Conservation (phyloP, 2,797 vertebrate species). For the Cheirogaleus major region DNA sequence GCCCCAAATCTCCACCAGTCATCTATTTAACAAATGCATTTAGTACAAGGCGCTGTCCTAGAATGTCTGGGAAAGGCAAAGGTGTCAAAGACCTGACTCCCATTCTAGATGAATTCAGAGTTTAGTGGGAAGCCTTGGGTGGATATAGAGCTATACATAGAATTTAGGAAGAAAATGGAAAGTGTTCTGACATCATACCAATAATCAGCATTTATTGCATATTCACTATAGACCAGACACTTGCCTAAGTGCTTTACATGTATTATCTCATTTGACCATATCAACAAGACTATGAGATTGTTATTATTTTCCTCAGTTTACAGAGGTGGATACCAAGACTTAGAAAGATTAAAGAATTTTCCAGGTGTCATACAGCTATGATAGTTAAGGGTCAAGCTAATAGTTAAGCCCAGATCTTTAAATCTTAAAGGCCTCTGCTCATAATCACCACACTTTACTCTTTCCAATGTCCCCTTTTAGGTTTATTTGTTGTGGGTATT, state of each 20-base stretch:
- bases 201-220: not conserved
- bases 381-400: not conserved
- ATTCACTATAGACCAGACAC: not conserved
- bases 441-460: not conserved
- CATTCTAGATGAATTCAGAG: not conserved
- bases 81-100: not conserved
- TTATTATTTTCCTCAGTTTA: not conserved
- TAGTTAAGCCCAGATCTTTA: not conserved
- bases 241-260: not conserved
- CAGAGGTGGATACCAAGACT: not conserved
- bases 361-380: not conserved
- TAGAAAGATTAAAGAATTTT: not conserved
- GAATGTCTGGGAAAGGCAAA: not conserved
- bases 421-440: not conserved
- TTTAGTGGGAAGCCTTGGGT: not conserved
- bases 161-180: constrained; percentile 14
- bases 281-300: not conserved
- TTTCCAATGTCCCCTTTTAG: not conserved
- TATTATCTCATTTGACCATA: not conserved
- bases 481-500: not conserved
- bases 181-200: not conserved
- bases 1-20: not conserved
- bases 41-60: not conserved
- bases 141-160: not conserved
- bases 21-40: not conserved